Percentiles rank a stretch among this genome's conserved stretches.
Conservation (phyloP, 2,888 invertebrate genomes). For the Rhingia campestris region DNA sequence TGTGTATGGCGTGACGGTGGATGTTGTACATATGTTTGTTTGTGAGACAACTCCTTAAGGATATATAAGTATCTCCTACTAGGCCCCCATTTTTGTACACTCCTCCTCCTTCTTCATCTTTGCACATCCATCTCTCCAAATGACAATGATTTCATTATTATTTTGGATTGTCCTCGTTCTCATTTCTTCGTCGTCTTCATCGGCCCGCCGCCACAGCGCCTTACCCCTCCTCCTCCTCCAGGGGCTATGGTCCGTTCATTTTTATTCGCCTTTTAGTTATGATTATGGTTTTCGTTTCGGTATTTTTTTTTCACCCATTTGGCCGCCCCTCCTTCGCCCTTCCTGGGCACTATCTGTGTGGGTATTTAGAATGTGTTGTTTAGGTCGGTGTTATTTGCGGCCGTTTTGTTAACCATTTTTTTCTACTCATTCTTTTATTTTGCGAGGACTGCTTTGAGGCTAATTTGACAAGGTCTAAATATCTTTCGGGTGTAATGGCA, state of each 20-base stretch:
- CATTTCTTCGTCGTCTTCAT: slow-evolving; percentile 56
- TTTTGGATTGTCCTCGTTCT: slow-evolving; percentile 74
- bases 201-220: slow-evolving; percentile 16
- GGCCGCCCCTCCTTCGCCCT: neutral
- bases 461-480: slow-evolving; percentile 74
- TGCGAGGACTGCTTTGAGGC: slow-evolving; percentile 52
- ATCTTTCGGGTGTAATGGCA: slow-evolving; percentile 65
- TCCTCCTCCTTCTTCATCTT: neutral
- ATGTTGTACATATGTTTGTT: slow-evolving; percentile 68
- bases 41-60: slow-evolving; percentile 71
- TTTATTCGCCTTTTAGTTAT: slow-evolving; percentile 71
- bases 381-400: slow-evolving; percentile 70
- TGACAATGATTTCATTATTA: slow-evolving; percentile 75
- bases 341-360: slow-evolving; percentile 29
- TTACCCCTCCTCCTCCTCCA: neutral
- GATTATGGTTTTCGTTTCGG: slow-evolving; percentile 71
- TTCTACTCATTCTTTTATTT: neutral
- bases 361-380: slow-evolving; percentile 73
- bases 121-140: slow-evolving; percentile 38
- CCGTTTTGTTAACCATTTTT: slow-evolving; percentile 71
- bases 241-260: slow-evolving; percentile 52
- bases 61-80: slow-evolving; percentile 51
- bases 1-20: slow-evolving; percentile 18
- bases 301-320: slow-evolving; percentile 59
- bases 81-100: neutral